phyloP scores from a whole-genome alignment of 2,113 vertebrate genomes.

The Platysternon megacephalum region DNA sequence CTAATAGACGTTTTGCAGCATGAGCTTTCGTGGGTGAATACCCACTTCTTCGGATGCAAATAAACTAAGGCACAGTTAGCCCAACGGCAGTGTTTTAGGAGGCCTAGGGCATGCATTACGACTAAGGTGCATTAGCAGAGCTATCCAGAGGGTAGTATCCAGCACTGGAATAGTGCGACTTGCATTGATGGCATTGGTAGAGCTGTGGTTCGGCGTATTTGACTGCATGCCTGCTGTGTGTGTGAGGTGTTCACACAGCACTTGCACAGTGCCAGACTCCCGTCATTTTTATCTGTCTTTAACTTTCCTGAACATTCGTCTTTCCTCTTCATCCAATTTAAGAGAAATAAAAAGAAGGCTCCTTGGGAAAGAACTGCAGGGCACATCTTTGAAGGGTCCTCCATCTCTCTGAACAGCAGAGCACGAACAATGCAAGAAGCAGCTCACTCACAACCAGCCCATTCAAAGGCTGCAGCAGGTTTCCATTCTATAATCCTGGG shows the following conservation, averaged over 20 bases:
- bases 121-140: background rate
- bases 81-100: background rate
- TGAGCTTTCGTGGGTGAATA: too few species aligned
- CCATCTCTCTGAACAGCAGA: background rate
- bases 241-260: background rate
- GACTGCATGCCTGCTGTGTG: rapidly evolving
- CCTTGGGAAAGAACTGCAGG: rapidly evolving
- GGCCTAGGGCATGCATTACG: too few species aligned
- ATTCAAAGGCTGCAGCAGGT: background rate
- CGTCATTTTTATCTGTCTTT: rapidly evolving
- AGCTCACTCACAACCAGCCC: rapidly evolving
- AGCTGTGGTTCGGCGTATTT: rapidly evolving
- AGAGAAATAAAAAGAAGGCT: background rate
- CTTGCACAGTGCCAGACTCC: rapidly evolving
- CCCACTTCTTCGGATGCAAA: too few species aligned
- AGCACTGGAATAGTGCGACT: background rate
- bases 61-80: background rate
- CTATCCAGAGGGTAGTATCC: background rate
- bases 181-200: too few species aligned
- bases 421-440: background rate
- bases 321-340: background rate
- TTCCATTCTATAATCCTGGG: background rate
- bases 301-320: rapidly evolving
- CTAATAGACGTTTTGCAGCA: too few species aligned
- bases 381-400: background rate